Conservation (phyloP, 2,113 vertebrate species). For the Poecile atricapillus region DNA sequence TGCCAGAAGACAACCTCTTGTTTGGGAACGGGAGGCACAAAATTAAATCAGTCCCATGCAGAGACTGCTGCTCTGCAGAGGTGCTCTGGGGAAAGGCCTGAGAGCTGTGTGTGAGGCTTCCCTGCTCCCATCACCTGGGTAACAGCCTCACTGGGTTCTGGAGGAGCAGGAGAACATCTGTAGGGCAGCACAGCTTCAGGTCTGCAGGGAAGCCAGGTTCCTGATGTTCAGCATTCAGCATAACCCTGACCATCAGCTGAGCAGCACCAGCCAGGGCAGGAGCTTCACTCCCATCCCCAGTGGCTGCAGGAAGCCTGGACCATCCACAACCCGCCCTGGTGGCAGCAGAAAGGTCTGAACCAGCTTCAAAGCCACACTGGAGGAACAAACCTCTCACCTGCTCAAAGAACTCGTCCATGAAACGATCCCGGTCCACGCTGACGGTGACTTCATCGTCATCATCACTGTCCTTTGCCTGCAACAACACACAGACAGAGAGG, state of each 20-base stretch:
- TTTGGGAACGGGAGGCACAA: slow-evolving; percentile 12
- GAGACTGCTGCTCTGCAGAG: neutral
- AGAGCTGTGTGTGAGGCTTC: neutral
- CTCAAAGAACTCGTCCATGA: slow-evolving; percentile 86
- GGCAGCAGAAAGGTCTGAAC: neutral
- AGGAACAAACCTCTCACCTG: slow-evolving; percentile 71
- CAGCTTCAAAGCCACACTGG: neutral
- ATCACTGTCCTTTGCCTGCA: slow-evolving; percentile 82
- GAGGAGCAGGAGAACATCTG: neutral
- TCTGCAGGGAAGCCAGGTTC: neutral
- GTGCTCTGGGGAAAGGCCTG: neutral
- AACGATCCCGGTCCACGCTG: slow-evolving; percentile 79
- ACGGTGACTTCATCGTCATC: slow-evolving; percentile 83
- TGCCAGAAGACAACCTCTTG: slow-evolving; percentile 46
- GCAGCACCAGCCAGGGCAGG: neutral
- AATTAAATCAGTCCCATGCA: slow-evolving; percentile 18
- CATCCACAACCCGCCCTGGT: fast-evolving
- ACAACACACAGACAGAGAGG: neutral
- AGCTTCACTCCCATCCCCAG: neutral
- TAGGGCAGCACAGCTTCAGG: neutral
- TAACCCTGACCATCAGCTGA: neutral
- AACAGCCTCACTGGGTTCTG: neutral
- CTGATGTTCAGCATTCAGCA: neutral
- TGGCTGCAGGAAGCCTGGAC: fast-evolving
- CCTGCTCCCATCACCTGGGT: neutral